Base-by-base conservation (phyloP, 2,113 vertebrate species). In the Myotis yumanensis region DNA sequence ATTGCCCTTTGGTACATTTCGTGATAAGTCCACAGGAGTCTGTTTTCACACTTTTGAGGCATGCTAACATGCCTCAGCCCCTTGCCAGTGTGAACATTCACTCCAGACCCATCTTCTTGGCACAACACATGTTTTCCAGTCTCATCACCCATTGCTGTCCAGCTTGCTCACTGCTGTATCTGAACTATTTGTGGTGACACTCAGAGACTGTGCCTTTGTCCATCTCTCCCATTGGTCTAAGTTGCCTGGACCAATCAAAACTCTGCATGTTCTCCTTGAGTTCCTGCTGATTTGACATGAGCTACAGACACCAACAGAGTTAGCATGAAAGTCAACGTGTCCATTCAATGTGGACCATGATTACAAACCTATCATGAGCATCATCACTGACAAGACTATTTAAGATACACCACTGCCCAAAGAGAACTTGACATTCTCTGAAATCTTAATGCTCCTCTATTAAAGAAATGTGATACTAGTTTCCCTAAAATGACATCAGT, bases 201-300 rank as follows among this genome's bases (percentile, higher is more conserved):
- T 46, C 0, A 69, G 32, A 71, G 2, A 52, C 7, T 37, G 1
- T 6, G 3, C 5, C 64, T 81, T 59, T 54, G 11, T 80, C 32
- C 5, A 37, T 59, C 17, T 79, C 25, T 72, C 64, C 48, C 17
- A 72, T 5, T 17, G 11, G 9, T 37, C 71, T 68, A 20, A 72
- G 51, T 43, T 4, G 5, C 22, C 7, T 37, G 23, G 9, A 17
- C 2, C 4, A 25, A 2, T 69, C 52, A 69, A 40, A 30, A 48
- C 2, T 66, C 30, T 68, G 5, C 46, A 15, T 48, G 4, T 48
- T 81, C 23, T 83, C 11, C 66, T 15, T 75, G 32, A 48, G 20
- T 48, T 77, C 48, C 48, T 86, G 80, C 12, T 86, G 80, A 77
- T 76, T 90, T 95, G 11, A n/a, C 11, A 51, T 71, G 83, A 93